phyloP scores from a whole-genome alignment of 2,888 invertebrate genomes.

The Aphodius sticticus region DNA sequence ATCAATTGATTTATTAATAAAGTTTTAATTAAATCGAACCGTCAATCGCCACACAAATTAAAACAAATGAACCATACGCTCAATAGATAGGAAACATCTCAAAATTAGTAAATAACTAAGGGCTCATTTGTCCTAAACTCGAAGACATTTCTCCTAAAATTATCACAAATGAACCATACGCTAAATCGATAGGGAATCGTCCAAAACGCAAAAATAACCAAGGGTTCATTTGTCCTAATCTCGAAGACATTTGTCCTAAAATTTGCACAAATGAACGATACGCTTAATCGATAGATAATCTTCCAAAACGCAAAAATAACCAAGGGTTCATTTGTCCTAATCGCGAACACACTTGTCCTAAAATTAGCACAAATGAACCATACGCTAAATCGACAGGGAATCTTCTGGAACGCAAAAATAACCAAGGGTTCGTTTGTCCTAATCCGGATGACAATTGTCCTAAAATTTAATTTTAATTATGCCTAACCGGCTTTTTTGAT shows the following conservation, averaged over 20 bases:
- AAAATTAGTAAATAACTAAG: not conserved
- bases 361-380: not conserved
- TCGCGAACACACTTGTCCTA: not conserved
- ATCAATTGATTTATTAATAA: not conserved
- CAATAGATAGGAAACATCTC: not conserved
- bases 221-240: not conserved
- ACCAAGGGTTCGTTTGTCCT: not conserved
- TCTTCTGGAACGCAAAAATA: not conserved
- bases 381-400: not conserved
- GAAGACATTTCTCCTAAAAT: not conserved
- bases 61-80: not conserved
- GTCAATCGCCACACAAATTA: not conserved
- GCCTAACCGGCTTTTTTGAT: not conserved
- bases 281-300: not conserved
- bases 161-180: not conserved
- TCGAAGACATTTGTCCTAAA: not conserved
- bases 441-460: not conserved
- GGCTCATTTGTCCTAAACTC: not conserved
- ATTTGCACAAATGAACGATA: not conserved
- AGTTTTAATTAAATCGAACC: not conserved
- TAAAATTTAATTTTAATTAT: not conserved
- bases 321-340: slow-evolving; percentile 4
- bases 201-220: not conserved
- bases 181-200: not conserved
- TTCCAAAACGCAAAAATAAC: not conserved